Percentiles rank a stretch among this genome's conserved stretches.
phyloP scores from a whole-genome alignment of 2,888 invertebrate species.

The Phengaris alcon region DNA sequence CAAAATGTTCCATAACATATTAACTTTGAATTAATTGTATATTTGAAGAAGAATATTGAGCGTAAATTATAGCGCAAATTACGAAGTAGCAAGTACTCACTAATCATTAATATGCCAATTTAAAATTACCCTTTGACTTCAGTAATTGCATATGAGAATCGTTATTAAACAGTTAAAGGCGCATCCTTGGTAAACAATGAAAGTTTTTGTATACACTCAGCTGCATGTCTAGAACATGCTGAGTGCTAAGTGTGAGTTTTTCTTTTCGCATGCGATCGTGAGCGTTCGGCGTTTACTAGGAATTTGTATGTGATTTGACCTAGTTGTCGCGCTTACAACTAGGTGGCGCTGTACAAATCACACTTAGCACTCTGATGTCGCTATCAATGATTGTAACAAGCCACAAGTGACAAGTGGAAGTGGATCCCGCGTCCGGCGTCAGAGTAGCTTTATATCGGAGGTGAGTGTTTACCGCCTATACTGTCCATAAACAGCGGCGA shows the following conservation, averaged over 20 bases:
- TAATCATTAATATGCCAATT: background rate
- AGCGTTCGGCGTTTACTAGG: too few relatives aligned
- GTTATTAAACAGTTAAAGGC: background rate
- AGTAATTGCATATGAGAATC: background rate
- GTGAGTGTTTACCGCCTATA: too few relatives aligned
- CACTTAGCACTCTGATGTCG: background rate
- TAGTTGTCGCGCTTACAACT: too few relatives aligned
- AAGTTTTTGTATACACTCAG: background rate
- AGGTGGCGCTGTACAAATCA: too few relatives aligned
- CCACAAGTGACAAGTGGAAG: background rate
- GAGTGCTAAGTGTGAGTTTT: too few relatives aligned
- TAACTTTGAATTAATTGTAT: too few relatives aligned
- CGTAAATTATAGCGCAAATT: background rate
- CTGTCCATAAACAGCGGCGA: background rate
- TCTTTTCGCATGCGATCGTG: too few relatives aligned
- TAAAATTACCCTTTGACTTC: slow-evolving; percentile 3
- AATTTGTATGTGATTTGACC: too few relatives aligned
- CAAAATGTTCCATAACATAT: background rate
- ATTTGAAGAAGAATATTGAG: background rate
- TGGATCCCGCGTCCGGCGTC: background rate
- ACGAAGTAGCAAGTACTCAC: background rate
- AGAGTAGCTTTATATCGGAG: background rate
- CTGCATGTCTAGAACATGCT: too few relatives aligned
- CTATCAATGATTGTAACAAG: background rate
- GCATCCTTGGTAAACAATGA: background rate